Conservation (phyloP, 2,797 vertebrate species). For the Sebastes baramenuke region DNA sequence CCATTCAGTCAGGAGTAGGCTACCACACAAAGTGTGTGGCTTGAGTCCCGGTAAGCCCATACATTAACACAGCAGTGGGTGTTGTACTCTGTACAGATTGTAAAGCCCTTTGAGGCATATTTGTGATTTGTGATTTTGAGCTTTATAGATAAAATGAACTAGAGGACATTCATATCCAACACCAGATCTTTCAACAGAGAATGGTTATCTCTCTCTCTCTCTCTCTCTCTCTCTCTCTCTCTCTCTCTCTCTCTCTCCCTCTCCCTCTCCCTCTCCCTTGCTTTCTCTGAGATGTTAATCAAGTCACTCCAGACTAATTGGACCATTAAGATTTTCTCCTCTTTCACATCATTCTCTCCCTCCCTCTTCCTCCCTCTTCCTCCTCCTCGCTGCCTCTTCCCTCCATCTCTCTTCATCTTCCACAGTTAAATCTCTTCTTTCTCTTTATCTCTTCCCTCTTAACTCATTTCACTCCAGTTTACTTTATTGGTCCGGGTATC, state of each 20-base stretch:
- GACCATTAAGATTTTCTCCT: conserved; percentile 74
- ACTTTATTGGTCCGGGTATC: conserved; percentile 16
- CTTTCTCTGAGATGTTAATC: conserved; percentile 62
- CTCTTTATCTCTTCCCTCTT: conserved; percentile 9
- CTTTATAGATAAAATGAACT: not conserved
- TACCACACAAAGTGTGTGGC: no score
- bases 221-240: not conserved
- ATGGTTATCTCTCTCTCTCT: not conserved
- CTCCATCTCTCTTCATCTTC: conserved; percentile 39
- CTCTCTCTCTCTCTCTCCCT: not conserved
- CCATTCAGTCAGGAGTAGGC: no score
- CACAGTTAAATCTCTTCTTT: conserved; percentile 18
- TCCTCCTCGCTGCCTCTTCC: not conserved
- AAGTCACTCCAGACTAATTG: conserved; percentile 73
- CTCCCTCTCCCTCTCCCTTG: not conserved
- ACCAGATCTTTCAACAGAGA: not conserved
- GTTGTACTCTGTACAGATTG: not conserved
- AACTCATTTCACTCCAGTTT: conserved; percentile 21
- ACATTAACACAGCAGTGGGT: not conserved
- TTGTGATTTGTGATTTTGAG: not conserved
- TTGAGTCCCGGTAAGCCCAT: no score
- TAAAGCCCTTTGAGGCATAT: not conserved
- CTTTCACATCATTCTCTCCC: conserved; percentile 61
- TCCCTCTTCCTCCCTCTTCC: conserved; percentile 40
- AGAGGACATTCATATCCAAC: not conserved